Evolutionary conservation across 2,113 vertebrate species (phyloP).

Genomic region (Syrmaticus mikado): DNA sequence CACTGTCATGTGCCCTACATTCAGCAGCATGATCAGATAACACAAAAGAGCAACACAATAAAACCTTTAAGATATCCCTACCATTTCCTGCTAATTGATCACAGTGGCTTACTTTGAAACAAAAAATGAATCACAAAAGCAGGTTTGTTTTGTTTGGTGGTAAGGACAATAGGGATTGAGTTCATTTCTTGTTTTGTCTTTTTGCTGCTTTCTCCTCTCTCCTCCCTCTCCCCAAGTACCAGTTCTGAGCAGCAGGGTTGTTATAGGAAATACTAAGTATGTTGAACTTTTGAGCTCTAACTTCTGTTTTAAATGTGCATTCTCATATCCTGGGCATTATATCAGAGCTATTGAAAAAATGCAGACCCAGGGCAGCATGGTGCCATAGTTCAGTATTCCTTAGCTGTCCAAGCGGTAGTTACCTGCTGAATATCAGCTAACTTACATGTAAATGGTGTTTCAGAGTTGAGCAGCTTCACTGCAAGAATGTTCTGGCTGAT

Average conservation of each 20-base stretch:
- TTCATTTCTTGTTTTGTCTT: background rate
- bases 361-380: background rate
- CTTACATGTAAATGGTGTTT: background rate
- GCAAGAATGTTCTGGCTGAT: background rate
- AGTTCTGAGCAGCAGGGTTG: background rate
- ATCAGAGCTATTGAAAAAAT: rapidly evolving
- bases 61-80: slow-evolving; percentile 59
- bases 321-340: background rate
- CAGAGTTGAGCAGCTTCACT: background rate
- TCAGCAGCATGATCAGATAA: slow-evolving; percentile 80
- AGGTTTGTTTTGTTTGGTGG: slow-evolving; percentile 14
- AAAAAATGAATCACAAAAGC: slow-evolving; percentile 62
- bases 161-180: background rate
- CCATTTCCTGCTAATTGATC: slow-evolving; percentile 78
- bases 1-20: slow-evolving; percentile 64
- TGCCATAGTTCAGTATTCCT: background rate
- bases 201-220: background rate
- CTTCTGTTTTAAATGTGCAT: background rate
- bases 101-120: slow-evolving; percentile 27
- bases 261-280: background rate
- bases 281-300: background rate
- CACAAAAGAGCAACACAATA: slow-evolving; percentile 36
- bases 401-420: background rate
- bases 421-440: background rate
- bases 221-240: background rate